Evolutionary conservation across 2,113 vertebrate genomes (phyloP).

Genomic region (Chlorodrepanis virens): DNA sequence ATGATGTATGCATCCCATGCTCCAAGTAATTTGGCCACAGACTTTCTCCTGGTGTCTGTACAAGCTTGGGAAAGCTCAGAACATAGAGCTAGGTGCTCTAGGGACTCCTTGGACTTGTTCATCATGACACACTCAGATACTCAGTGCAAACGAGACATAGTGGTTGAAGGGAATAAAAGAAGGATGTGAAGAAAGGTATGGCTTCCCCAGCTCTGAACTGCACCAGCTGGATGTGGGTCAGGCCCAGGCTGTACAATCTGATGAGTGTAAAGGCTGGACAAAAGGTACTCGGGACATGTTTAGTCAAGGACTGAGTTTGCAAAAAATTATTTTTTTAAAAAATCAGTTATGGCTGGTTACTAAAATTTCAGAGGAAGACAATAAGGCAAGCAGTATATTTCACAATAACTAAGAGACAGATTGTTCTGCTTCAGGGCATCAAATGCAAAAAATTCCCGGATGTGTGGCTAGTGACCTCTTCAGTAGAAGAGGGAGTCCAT

Average conservation of each 20-base stretch:
- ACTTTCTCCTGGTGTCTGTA: neutral
- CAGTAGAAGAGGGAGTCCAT: neutral
- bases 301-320: neutral
- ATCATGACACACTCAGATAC: neutral
- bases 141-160: neutral
- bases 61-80: neutral
- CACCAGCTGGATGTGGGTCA: fast-evolving
- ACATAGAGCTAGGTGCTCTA: neutral
- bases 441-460: neutral
- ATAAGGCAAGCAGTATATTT: neutral
- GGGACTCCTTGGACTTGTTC: neutral
- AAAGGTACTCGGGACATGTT: neutral
- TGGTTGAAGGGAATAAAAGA: neutral
- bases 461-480: neutral
- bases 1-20: too few relatives aligned
- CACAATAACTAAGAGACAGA: neutral
- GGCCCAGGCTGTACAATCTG: neutral
- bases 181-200: neutral
- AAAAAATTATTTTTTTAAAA: neutral
- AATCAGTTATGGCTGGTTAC: neutral
- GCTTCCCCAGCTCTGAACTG: neutral
- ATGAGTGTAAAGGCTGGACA: neutral
- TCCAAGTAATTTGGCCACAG: neutral
- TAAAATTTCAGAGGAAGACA: neutral
- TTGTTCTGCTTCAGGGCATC: neutral